phyloP scores from a whole-genome alignment of 2,888 invertebrate species.

The Dasypolia templi region DNA sequence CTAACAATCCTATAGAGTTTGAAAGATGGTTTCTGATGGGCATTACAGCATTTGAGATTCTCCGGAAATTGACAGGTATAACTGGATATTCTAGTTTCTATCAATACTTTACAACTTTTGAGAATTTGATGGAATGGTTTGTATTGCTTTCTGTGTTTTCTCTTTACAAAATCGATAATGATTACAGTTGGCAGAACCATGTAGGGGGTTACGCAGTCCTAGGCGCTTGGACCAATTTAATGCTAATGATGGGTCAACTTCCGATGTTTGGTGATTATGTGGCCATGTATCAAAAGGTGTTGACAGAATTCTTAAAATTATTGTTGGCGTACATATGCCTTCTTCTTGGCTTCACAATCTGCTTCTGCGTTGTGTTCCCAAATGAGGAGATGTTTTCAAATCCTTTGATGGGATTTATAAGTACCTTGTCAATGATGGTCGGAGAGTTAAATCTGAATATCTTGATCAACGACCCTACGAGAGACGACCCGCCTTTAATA shows the following conservation, averaged over 20 bases:
- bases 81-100: slow-evolving; percentile 94
- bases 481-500: slow-evolving; percentile 93
- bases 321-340: slow-evolving; percentile 95
- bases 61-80: slow-evolving; percentile 94
- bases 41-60: slow-evolving; percentile 94
- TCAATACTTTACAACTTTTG: slow-evolving; percentile 95
- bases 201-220: slow-evolving; percentile 96
- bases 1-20: slow-evolving; percentile 94
- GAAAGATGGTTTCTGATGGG: slow-evolving; percentile 95
- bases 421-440: slow-evolving; percentile 96
- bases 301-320: slow-evolving; percentile 95
- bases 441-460: slow-evolving; percentile 95
- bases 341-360: slow-evolving; percentile 95
- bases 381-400: slow-evolving; percentile 95
- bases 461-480: slow-evolving; percentile 93
- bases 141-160: slow-evolving; percentile 95
- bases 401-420: slow-evolving; percentile 95
- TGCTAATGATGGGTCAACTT: slow-evolving; percentile 96
- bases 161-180: slow-evolving; percentile 94
- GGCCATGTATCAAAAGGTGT: slow-evolving; percentile 96
- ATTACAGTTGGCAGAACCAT: slow-evolving; percentile 96
- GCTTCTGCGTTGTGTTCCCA: slow-evolving; percentile 96
- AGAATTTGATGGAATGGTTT: slow-evolving; percentile 96
- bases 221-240: slow-evolving; percentile 96
- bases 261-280: slow-evolving; percentile 97